These are phyloP conservation scores for Zaprionus obscuricornis DNA, from an alignment of 2,888 invertebrate genomes.

Conservation along the genomic window DNA sequence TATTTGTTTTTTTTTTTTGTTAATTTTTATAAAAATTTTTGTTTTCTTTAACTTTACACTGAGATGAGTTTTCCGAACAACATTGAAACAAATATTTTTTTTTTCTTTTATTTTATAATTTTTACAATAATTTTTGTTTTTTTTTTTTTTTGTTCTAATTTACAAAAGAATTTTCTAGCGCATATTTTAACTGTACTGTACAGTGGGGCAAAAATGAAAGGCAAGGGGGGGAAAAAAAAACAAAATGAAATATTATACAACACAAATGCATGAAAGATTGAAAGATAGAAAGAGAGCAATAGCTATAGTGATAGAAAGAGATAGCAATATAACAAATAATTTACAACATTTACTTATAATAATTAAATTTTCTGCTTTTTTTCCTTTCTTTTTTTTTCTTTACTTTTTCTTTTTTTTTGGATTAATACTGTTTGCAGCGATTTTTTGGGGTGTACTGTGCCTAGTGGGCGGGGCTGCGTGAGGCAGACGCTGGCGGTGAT, in stretches of 20 bases:
- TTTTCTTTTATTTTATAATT: too few relatives aligned
- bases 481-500: slow-evolving; percentile 47
- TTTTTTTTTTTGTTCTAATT: too few relatives aligned
- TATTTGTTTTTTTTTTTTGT: slow-evolving; percentile 22
- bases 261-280: slow-evolving; percentile 33
- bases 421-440: slow-evolving; percentile 61
- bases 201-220: slow-evolving; percentile 8
- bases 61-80: slow-evolving; percentile 78
- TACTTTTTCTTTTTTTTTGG: slow-evolving; percentile 29
- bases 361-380: slow-evolving; percentile 21
- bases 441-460: slow-evolving; percentile 2
- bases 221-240: not conserved
- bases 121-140: slow-evolving; percentile 68
- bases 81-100: slow-evolving; percentile 57
- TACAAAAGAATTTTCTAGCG: slow-evolving; percentile 60
- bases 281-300: not conserved
- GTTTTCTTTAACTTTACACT: slow-evolving; percentile 73
- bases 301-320: not conserved
- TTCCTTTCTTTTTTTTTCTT: slow-evolving; percentile 4
- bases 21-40: slow-evolving; percentile 39
- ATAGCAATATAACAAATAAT: slow-evolving; percentile 67
- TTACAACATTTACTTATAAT: slow-evolving; percentile 68
- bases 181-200: slow-evolving; percentile 59
- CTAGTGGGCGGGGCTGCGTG: slow-evolving; percentile 71
- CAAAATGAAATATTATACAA: slow-evolving; percentile 54